These are phyloP conservation scores for Enteromius anoplus DNA, from an alignment of 2,797 vertebrate species.

Conservation along the genomic window DNA sequence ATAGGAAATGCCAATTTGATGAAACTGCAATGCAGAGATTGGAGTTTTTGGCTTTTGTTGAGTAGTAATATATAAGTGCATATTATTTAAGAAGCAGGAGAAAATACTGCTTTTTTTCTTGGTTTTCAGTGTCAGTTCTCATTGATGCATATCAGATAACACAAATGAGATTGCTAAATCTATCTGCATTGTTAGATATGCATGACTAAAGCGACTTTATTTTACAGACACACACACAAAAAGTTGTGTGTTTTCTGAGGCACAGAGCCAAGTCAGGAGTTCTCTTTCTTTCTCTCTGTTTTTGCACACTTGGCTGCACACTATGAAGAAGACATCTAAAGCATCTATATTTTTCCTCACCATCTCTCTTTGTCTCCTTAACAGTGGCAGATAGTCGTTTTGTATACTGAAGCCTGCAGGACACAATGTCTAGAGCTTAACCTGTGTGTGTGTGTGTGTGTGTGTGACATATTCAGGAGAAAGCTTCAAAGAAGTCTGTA, in stretches of 20 bases:
- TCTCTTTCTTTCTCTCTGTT: slow-evolving; percentile 45
- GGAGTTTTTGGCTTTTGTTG: background rate
- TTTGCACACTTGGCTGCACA: slow-evolving; percentile 58
- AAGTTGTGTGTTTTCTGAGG: slow-evolving; percentile 60
- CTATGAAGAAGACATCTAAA: slow-evolving; percentile 57
- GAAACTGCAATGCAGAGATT: slow-evolving; percentile 1
- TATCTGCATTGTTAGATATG: slow-evolving; percentile 25
- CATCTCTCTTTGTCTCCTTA: slow-evolving; percentile 42
- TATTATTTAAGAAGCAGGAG: background rate
- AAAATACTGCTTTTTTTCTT: background rate
- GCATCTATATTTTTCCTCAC: slow-evolving; percentile 30
- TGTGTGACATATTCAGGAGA: background rate
- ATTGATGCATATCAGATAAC: slow-evolving; percentile 22
- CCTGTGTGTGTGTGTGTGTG: slow-evolving; percentile 39
- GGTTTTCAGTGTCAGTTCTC: background rate
- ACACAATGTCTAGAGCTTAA: slow-evolving; percentile 12
- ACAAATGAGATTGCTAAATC: slow-evolving; percentile 14
- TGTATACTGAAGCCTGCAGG: slow-evolving; percentile 23
- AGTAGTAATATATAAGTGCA: background rate
- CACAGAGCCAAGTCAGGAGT: slow-evolving; percentile 44
- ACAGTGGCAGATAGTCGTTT: slow-evolving; percentile 48
- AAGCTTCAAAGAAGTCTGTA: background rate
- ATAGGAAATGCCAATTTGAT: background rate
- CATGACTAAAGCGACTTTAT: slow-evolving; percentile 16
- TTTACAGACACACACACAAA: slow-evolving; percentile 47